Evolutionary conservation across 1,140 invertebrate genomes (phyloP).

Genomic region (Atopsyche davidsoni): DNA sequence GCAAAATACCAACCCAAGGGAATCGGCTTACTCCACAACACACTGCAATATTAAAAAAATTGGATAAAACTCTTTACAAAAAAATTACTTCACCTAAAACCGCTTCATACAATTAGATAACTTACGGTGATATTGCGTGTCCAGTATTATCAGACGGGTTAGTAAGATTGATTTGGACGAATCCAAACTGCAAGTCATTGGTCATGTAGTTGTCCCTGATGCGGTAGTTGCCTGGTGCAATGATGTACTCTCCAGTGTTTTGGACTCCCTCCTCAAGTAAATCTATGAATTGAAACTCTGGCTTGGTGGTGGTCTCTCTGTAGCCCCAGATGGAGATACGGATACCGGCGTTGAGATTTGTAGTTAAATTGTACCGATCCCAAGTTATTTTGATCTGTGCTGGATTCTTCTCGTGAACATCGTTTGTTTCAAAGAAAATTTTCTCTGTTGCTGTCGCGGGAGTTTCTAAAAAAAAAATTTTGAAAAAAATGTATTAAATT

Average conservation of each 20-base stretch:
- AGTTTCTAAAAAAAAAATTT: slow-evolving; percentile 58
- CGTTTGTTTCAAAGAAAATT: slow-evolving; percentile 71
- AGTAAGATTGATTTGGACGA: slow-evolving; percentile 85
- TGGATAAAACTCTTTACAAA: background rate
- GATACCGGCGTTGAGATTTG: slow-evolving; percentile 65
- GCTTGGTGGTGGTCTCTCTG: slow-evolving; percentile 74
- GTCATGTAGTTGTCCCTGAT: slow-evolving; percentile 61
- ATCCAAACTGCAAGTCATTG: slow-evolving; percentile 77
- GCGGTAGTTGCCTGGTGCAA: slow-evolving; percentile 62
- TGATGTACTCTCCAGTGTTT: slow-evolving; percentile 62
- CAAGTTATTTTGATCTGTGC: slow-evolving; percentile 70
- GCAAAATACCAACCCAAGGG: slow-evolving; percentile 89
- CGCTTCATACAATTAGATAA: too few species aligned
- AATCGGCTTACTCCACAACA: slow-evolving; percentile 85
- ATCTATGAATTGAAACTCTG: slow-evolving; percentile 56
- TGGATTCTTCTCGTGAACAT: slow-evolving; percentile 66
- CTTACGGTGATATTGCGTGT: slow-evolving; percentile 72
- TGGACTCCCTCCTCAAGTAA: slow-evolving; percentile 54
- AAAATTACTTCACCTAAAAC: too few species aligned
- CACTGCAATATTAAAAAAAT: slow-evolving; percentile 41
- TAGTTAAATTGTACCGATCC: slow-evolving; percentile 79
- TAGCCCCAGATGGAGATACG: slow-evolving; percentile 83
- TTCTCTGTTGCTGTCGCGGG: slow-evolving; percentile 76
- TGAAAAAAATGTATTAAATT: slow-evolving; percentile 5
- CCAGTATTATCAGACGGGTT: slow-evolving; percentile 63